Evolutionary conservation across 1,140 invertebrate genomes (phyloP).

Genomic region (Venustaconcha ellipsiformis): DNA sequence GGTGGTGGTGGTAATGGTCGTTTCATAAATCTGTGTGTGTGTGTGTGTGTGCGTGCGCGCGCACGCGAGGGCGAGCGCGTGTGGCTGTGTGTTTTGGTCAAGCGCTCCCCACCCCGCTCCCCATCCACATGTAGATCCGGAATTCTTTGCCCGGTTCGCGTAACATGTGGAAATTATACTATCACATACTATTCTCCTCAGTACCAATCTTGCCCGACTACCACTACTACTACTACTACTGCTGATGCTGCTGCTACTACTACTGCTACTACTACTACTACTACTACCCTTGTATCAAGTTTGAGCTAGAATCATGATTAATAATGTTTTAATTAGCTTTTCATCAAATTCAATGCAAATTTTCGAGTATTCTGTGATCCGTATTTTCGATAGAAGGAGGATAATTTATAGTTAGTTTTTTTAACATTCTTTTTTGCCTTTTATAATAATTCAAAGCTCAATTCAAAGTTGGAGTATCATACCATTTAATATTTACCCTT

Average conservation of each 20-base stretch:
- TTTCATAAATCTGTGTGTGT: no score
- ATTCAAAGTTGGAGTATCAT: no score
- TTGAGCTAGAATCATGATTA: no score
- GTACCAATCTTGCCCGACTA: not conserved
- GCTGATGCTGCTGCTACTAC: not conserved
- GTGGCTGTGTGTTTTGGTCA: not conserved
- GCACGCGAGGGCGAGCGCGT: not conserved
- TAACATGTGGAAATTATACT: not conserved
- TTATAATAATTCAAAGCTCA: no score
- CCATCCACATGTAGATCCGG: not conserved
- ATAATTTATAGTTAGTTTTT: no score
- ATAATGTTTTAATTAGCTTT: no score
- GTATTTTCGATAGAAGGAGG: no score
- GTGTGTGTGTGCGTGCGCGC: not conserved
- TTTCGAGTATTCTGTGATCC: no score
- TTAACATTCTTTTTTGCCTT: no score
- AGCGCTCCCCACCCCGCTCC: not conserved
- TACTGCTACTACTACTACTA: not conserved
- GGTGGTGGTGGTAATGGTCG: no score
- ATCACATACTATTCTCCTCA: not conserved
- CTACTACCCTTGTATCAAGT: not conserved
- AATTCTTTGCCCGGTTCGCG: not conserved
- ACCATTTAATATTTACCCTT: no score
- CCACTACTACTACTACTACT: slow-evolving; percentile 1
- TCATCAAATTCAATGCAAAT: no score